Conservation (phyloP, 2,797 vertebrate species). For the Tarsius wallacei region DNA sequence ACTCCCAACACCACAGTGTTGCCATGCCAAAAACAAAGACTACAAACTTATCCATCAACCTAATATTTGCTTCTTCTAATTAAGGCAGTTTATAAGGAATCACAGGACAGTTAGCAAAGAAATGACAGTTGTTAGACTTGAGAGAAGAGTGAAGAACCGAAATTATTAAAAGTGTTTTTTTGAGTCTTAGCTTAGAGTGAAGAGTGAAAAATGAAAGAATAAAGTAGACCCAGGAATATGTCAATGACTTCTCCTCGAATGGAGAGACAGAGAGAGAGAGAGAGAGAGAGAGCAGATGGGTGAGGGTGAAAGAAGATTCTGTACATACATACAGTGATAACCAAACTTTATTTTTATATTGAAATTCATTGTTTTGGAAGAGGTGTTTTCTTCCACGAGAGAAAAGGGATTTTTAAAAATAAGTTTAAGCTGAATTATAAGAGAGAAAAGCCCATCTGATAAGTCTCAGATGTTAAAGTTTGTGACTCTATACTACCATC, state of each 20-base stretch:
- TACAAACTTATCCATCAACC: no score
- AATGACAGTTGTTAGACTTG: neutral
- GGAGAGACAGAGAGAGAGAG: neutral
- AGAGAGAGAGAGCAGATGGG: neutral
- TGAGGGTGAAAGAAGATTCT: neutral
- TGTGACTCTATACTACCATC: neutral
- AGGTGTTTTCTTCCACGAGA: neutral
- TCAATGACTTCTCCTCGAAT: neutral
- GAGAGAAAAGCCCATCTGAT: constrained; percentile 14
- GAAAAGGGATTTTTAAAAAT: neutral
- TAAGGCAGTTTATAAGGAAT: neutral
- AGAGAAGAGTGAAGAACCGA: neutral
- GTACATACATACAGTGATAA: constrained; percentile 35
- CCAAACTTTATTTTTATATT: constrained; percentile 63
- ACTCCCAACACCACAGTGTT: no score
- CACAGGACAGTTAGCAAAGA: neutral
- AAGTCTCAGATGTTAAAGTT: constrained; percentile 10
- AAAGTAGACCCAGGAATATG: neutral
- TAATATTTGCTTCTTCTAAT: constrained; percentile 4
- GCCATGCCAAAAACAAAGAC: no score
- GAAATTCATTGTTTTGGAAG: constrained; percentile 52
- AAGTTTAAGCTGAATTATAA: constrained; percentile 25
- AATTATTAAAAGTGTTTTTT: constrained; percentile 40
- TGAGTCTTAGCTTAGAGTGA: neutral
- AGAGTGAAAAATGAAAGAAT: neutral